Evolutionary conservation across 2,888 invertebrate species (phyloP).

Genomic region (Neoaliturus tenellus): DNA sequence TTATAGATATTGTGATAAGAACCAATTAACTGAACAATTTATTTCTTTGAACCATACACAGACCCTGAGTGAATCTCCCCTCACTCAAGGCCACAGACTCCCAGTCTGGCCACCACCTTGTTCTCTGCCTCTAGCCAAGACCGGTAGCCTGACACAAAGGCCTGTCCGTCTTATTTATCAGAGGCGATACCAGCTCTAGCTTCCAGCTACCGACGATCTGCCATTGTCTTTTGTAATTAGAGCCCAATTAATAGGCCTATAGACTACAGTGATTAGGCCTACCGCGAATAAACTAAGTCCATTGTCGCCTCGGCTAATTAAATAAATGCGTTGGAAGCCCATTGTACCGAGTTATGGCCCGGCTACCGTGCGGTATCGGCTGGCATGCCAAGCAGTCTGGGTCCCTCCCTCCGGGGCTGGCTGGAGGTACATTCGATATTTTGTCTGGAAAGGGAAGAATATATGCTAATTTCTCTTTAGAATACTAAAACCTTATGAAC

Average conservation of each 20-base stretch:
- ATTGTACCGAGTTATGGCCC: conserved; percentile 21
- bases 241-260: conserved; percentile 51
- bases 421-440: too few species aligned
- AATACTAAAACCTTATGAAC: not conserved
- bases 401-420: too few species aligned
- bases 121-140: not conserved
- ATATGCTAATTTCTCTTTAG: too few species aligned
- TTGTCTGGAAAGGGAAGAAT: too few species aligned
- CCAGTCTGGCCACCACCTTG: too few species aligned
- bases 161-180: conserved; percentile 28
- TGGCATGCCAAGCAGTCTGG: not conserved
- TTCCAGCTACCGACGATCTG: conserved; percentile 26
- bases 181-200: not conserved
- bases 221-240: conserved; percentile 50
- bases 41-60: too few species aligned
- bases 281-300: conserved; percentile 35
- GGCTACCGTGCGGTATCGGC: not conserved
- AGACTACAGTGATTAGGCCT: conserved; percentile 22
- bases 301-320: conserved; percentile 47
- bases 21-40: too few species aligned
- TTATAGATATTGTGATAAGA: too few species aligned
- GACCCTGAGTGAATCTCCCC: too few species aligned
- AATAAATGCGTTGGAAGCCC: conserved; percentile 9
- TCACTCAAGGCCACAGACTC: too few species aligned
- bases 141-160: conserved; percentile 4